A percentile compares a stretch with the other conserved stretches of the same genome.
phyloP scores from a whole-genome alignment of 2,113 vertebrate species.

The Archocentrus centrarchus region DNA sequence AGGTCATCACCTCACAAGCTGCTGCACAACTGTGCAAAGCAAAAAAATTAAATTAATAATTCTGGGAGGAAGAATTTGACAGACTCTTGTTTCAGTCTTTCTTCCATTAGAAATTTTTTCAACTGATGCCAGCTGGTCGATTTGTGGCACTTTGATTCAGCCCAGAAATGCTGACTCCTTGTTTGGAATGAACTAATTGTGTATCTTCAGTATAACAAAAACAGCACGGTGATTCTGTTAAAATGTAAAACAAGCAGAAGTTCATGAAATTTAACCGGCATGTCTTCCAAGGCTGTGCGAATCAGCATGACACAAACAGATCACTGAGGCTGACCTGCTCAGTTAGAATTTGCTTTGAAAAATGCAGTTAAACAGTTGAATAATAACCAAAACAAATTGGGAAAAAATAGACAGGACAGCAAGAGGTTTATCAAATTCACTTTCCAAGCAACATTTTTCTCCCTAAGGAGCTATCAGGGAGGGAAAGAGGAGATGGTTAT shows the following conservation, averaged over 20 bases:
- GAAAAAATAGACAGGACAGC: background rate
- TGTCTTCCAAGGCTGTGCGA: background rate
- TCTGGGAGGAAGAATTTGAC: background rate
- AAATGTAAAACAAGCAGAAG: slow-evolving; percentile 30
- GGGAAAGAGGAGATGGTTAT: background rate
- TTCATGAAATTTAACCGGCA: slow-evolving; percentile 2
- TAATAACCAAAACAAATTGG: slow-evolving; percentile 14
- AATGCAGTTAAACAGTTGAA: slow-evolving; percentile 1
- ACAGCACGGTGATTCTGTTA: background rate
- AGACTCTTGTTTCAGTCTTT: background rate
- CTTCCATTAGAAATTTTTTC: background rate
- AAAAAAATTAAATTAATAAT: background rate
- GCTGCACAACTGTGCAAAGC: background rate
- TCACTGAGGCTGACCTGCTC: background rate
- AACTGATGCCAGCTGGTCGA: background rate
- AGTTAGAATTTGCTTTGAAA: slow-evolving; percentile 17
- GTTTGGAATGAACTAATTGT: background rate
- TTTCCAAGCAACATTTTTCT: background rate
- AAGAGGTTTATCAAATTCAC: background rate
- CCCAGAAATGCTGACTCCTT: background rate
- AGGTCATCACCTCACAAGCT: background rate
- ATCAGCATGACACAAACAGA: background rate
- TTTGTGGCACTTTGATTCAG: background rate
- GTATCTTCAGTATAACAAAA: background rate
- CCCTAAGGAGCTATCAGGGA: background rate